A percentile compares a stretch with the other conserved stretches of the same genome.
Evolutionary conservation across 2,113 vertebrate genomes (phyloP).

Genomic region (Anarrhichthys ocellatus): DNA sequence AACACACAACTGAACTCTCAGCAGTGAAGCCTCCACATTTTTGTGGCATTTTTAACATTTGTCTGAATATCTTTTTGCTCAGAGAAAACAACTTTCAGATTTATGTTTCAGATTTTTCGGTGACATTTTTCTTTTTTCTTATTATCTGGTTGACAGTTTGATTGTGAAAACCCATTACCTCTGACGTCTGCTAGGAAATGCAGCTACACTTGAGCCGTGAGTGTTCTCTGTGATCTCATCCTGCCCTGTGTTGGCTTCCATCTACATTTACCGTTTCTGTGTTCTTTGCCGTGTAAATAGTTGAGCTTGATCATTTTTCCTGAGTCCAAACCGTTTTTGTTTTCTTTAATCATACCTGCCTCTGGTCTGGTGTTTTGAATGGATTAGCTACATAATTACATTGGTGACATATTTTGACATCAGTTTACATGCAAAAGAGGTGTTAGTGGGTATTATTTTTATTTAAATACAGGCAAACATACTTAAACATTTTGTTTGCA

Average conservation of each 20-base stretch:
- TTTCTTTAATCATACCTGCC: slow-evolving; percentile 62
- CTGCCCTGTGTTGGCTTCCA: slow-evolving; percentile 69
- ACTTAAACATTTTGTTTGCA: background rate
- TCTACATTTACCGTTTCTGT: slow-evolving; percentile 68
- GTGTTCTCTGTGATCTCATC: slow-evolving; percentile 68
- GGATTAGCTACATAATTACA: slow-evolving; percentile 54
- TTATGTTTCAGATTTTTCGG: slow-evolving; percentile 37
- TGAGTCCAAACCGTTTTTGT: slow-evolving; percentile 64
- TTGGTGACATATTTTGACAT: background rate
- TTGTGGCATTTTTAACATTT: background rate
- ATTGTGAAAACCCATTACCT: slow-evolving; percentile 84
- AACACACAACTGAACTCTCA: background rate
- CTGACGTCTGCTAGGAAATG: slow-evolving; percentile 73
- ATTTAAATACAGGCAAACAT: background rate
- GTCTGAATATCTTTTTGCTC: background rate
- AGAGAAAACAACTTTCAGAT: background rate
- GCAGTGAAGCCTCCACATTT: background rate
- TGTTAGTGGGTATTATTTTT: background rate
- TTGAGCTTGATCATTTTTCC: slow-evolving; percentile 63
- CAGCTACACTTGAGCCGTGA: slow-evolving; percentile 74
- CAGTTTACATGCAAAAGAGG: background rate
- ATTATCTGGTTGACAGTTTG: slow-evolving; percentile 80
- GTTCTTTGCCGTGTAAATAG: slow-evolving; percentile 84
- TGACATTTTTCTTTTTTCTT: slow-evolving; percentile 27
- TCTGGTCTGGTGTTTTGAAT: slow-evolving; percentile 67